phyloP scores from a whole-genome alignment of 2,888 invertebrate species.

The Limnephilus lunatus region DNA sequence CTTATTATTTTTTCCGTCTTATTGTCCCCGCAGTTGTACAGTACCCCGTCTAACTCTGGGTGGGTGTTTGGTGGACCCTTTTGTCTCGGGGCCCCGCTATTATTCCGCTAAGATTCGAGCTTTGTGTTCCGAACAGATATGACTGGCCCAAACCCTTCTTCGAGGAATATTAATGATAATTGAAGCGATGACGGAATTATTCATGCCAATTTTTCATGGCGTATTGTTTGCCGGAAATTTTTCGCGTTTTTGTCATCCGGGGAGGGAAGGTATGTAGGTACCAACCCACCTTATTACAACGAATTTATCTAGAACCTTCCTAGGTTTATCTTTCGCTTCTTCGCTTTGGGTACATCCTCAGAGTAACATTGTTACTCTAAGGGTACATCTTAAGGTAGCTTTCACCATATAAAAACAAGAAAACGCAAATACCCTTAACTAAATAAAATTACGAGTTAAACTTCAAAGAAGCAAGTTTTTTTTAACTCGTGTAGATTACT shows the following conservation, averaged over 20 bases:
- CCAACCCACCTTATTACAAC: not conserved
- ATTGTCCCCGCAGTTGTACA: constrained; percentile 60
- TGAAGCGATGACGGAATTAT: constrained; percentile 65
- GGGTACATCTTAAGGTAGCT: not conserved
- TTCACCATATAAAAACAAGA: not conserved
- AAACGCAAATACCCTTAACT: not conserved
- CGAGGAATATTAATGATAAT: constrained; percentile 64
- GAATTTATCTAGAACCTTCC: not conserved
- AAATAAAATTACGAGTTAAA: not conserved
- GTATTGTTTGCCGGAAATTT: constrained; percentile 60
- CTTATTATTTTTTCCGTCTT: constrained; percentile 61
- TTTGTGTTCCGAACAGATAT: constrained; percentile 59
- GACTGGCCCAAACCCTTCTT: constrained; percentile 60
- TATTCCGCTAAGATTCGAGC: constrained; percentile 62
- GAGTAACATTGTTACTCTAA: too few species aligned
- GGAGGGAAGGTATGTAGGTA: not conserved
- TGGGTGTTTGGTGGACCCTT: constrained; percentile 54
- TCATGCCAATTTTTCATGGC: constrained; percentile 63
- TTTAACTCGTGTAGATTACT: too few species aligned
- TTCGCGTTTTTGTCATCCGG: constrained; percentile 24
- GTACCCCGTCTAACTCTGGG: constrained; percentile 43
- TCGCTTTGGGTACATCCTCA: not conserved
- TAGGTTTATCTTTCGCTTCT: not conserved
- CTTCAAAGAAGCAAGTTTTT: not conserved
- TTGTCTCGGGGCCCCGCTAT: constrained; percentile 60